Evolutionary conservation across 2,888 invertebrate species (phyloP).

Genomic region (Tenthredo notha): DNA sequence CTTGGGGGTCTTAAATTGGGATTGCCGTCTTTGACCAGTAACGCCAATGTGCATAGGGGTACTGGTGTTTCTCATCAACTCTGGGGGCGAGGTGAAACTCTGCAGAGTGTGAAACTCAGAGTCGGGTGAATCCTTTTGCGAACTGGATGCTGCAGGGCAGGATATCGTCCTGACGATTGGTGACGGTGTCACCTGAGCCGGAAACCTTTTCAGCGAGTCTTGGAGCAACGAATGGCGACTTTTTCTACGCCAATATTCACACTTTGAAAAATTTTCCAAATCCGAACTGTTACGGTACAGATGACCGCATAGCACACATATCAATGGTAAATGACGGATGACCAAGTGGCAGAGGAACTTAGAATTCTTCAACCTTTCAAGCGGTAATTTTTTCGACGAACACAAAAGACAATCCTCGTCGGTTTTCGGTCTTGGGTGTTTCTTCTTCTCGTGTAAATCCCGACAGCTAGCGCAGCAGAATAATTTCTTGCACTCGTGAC

Average conservation of each 20-base stretch:
- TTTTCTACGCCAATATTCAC: conserved; percentile 13
- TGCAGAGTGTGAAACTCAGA: conserved; percentile 46
- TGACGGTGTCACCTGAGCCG: conserved; percentile 3
- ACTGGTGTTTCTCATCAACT: conserved; percentile 70
- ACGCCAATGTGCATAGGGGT: conserved; percentile 68
- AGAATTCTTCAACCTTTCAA: conserved; percentile 63
- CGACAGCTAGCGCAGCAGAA: conserved; percentile 72
- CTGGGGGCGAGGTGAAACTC: conserved; percentile 65
- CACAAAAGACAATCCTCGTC: conserved; percentile 69
- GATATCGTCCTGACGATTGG: conserved; percentile 7
- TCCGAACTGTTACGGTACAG: conserved; percentile 64
- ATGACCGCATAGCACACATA: conserved; percentile 68
- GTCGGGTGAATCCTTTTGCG: conserved; percentile 9
- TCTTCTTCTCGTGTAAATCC: conserved; percentile 66
- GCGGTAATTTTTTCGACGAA: conserved; percentile 62
- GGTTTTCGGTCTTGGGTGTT: conserved; percentile 64
- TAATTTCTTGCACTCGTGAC: conserved; percentile 68
- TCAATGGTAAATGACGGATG: conserved; percentile 69
- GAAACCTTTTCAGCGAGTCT: not conserved
- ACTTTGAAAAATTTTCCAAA: conserved; percentile 56
- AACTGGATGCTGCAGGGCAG: not conserved
- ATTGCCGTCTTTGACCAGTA: conserved; percentile 54
- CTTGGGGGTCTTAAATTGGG: conserved; percentile 62
- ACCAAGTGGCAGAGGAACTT: conserved; percentile 67
- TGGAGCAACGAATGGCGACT: not conserved